Percentiles rank a stretch among this genome's conserved stretches.
These are phyloP conservation scores for Gymnocheta viridis DNA, from an alignment of 2,888 invertebrate species.

Conservation along the genomic window DNA sequence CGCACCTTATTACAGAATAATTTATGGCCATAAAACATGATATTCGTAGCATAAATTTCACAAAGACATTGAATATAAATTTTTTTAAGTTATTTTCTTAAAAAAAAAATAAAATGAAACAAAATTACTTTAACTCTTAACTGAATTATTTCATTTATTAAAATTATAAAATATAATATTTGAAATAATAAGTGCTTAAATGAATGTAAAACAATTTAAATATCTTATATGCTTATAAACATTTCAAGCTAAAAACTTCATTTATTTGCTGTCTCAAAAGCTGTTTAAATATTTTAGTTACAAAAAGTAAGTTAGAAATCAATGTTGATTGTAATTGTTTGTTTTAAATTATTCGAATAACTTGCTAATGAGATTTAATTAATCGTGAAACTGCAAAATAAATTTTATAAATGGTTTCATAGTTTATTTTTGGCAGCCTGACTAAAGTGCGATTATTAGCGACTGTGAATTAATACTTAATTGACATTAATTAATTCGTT, in stretches of 20 bases:
- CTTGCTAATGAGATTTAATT: constrained; percentile 61
- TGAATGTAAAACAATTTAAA: not conserved
- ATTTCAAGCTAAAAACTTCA: not conserved
- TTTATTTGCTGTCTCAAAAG: not conserved
- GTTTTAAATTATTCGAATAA: constrained; percentile 50
- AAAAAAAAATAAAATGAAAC: not conserved
- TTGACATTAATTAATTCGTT: constrained; percentile 58
- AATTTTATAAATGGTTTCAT: constrained; percentile 4
- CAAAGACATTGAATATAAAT: constrained; percentile 37
- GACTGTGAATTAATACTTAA: constrained; percentile 41
- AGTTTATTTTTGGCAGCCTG: not conserved
- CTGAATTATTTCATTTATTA: not conserved
- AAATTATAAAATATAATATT: not conserved
- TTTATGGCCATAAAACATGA: constrained; percentile 76
- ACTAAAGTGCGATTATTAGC: constrained; percentile 29
- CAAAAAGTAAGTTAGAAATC: not conserved
- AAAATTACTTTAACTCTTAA: not conserved
- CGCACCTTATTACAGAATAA: constrained; percentile 78
- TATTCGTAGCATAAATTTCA: constrained; percentile 52
- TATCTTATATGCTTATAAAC: too few species aligned
- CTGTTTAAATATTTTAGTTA: not conserved
- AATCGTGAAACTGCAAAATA: constrained; percentile 46
- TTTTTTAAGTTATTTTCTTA: too few species aligned
- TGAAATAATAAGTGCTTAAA: not conserved
- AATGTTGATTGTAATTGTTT: constrained; percentile 17